Conservation (phyloP, 2,797 vertebrate genomes). For the Xenopus petersii region DNA sequence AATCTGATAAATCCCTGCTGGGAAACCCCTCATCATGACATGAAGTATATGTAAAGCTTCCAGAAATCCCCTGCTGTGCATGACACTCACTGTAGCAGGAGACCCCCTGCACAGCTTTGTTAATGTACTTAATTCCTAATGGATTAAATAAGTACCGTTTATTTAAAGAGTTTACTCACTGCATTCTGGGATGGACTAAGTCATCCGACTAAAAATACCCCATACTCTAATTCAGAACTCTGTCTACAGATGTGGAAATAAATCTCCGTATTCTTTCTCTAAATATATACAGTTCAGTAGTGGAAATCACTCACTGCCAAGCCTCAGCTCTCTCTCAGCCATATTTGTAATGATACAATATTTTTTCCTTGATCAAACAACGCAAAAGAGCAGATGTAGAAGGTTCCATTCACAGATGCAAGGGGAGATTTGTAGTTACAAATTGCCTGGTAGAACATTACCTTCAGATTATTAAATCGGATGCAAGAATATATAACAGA, state of each 20-base stretch:
- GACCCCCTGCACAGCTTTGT: background rate
- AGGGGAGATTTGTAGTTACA: background rate
- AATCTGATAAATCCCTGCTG: too few relatives aligned
- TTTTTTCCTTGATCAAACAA: conserved; percentile 5
- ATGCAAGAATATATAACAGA: too few relatives aligned
- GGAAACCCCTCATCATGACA: too few relatives aligned
- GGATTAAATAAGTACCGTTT: background rate
- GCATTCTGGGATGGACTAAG: background rate
- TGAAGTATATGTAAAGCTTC: too few relatives aligned
- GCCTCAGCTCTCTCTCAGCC: background rate
- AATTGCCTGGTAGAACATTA: too few relatives aligned
- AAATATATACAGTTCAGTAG: background rate
- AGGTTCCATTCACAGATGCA: background rate
- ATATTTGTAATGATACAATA: conserved; percentile 8
- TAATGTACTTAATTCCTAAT: background rate
- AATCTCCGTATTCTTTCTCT: background rate
- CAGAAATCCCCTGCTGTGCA: too few relatives aligned
- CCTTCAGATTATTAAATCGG: too few relatives aligned
- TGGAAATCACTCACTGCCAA: background rate
- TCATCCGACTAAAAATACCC: background rate
- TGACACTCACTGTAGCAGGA: background rate
- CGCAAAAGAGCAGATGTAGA: background rate
- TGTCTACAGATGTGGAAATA: conserved; percentile 5
- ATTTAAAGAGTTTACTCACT: conserved; percentile 2
- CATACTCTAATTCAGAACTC: background rate